Conservation (phyloP, 2,113 vertebrate species). For the Centropus unirufus region DNA sequence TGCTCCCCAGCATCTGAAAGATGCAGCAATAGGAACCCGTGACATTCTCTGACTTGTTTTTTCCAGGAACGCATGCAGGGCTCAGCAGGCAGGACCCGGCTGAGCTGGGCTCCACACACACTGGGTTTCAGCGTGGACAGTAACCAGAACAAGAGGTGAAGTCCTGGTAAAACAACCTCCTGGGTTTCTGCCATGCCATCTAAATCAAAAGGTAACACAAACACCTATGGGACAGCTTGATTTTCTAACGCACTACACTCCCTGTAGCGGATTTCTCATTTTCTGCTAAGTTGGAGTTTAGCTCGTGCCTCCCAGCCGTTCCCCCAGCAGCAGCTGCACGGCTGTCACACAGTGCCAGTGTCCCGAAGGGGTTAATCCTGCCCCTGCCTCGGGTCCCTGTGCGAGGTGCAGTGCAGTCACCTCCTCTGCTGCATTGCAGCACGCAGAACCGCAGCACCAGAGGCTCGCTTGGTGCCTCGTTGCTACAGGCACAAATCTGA, state of each 20-base stretch:
- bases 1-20: neutral
- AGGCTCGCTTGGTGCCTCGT: neutral
- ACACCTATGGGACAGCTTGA: neutral
- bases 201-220: neutral
- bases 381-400: neutral
- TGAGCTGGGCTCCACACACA: neutral
- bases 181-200: neutral
- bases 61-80: neutral
- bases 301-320: neutral
- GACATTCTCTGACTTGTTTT: neutral
- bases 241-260: neutral
- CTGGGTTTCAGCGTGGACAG: neutral
- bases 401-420: neutral
- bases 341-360: too few species aligned
- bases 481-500: neutral
- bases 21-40: neutral
- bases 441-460: constrained; percentile 10
- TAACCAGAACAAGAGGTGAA: neutral
- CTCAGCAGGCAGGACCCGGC: neutral
- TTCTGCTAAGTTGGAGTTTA: neutral
- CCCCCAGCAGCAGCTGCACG: neutral
- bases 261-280: rapidly evolving
- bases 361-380: neutral
- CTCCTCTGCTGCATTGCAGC: constrained; percentile 58
- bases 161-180: neutral